Conservation (phyloP, 1,140 invertebrate genomes). For the Ceratina calcarata region DNA sequence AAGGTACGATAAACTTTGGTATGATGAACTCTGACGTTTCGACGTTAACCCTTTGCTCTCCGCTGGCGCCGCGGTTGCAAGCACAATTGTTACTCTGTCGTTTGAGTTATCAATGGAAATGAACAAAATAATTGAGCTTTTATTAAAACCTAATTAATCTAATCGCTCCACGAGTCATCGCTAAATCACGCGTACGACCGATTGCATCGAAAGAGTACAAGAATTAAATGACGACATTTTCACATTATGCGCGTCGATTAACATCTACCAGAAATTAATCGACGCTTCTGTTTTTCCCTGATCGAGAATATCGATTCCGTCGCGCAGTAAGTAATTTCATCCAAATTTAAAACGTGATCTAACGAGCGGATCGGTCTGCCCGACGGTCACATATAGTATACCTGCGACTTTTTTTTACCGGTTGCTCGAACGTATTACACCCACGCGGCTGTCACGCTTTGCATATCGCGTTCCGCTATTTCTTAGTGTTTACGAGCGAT, state of each 20-base stretch:
- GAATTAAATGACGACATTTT: background rate
- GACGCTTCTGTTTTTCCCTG: background rate
- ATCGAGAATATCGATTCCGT: background rate
- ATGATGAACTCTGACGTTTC: conserved; percentile 12
- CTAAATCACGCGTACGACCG: too few species aligned
- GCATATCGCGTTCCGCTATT: conserved; percentile 47
- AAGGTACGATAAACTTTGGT: conserved; percentile 9
- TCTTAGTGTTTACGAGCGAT: conserved; percentile 44
- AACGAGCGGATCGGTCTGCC: too few species aligned
- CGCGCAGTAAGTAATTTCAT: background rate
- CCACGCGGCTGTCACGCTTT: conserved; percentile 22
- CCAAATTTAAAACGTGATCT: background rate
- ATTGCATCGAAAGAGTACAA: too few species aligned
- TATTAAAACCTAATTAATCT: too few species aligned
- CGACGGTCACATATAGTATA: background rate
- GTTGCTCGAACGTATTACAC: conserved; percentile 26
- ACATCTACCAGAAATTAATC: background rate
- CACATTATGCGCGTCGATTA: too few species aligned
- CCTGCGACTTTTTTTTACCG: conserved; percentile 7
- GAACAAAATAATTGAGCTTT: too few species aligned
- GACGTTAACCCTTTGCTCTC: background rate
- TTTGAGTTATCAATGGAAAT: too few species aligned
- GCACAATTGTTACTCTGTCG: too few species aligned
- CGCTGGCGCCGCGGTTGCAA: too few species aligned
- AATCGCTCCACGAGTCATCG: too few species aligned